Percentiles rank a stretch among this genome's conserved stretches.
Conservation (phyloP, 2,113 vertebrate genomes). For the Hymenochirus boettgeri region DNA sequence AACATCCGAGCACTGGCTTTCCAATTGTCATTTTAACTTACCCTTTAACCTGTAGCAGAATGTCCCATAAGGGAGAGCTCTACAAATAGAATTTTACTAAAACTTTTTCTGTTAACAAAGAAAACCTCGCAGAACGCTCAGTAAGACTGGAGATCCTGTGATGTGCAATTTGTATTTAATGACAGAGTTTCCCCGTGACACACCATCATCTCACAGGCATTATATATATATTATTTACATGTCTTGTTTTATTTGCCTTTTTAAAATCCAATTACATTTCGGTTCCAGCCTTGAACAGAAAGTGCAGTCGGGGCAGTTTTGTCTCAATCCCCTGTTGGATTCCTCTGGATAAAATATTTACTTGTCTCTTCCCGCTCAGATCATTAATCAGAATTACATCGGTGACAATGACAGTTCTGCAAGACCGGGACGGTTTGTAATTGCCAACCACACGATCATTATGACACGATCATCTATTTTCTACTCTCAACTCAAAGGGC, state of each 20-base stretch:
- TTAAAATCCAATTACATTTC: conserved; percentile 23
- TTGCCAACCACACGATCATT: not conserved
- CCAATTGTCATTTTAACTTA: too few relatives aligned
- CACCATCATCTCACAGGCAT: not conserved
- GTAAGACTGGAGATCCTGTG: not conserved
- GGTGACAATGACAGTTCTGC: conserved; percentile 10
- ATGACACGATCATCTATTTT: conserved; percentile 21
- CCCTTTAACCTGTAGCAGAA: too few relatives aligned
- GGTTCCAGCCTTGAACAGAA: conserved; percentile 3
- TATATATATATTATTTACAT: conserved; percentile 11
- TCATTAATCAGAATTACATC: conserved; percentile 30
- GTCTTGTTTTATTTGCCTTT: conserved; percentile 18
- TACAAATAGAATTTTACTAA: too few relatives aligned
- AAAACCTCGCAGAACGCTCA: too few relatives aligned
- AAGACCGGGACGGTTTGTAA: not conserved
- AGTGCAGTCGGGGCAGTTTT: conserved; percentile 12
- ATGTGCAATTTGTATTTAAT: conserved; percentile 15
- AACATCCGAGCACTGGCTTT: too few relatives aligned
- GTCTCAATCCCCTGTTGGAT: conserved; percentile 12
- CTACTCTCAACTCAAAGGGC: not conserved
- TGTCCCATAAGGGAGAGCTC: too few relatives aligned
- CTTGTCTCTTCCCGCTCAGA: conserved; percentile 18
- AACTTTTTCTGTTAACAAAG: too few relatives aligned
- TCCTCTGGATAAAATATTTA: conserved; percentile 14
- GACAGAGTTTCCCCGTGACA: not conserved